Conservation (phyloP, 2,888 invertebrate species). For the Chymomyza procnemis region DNA sequence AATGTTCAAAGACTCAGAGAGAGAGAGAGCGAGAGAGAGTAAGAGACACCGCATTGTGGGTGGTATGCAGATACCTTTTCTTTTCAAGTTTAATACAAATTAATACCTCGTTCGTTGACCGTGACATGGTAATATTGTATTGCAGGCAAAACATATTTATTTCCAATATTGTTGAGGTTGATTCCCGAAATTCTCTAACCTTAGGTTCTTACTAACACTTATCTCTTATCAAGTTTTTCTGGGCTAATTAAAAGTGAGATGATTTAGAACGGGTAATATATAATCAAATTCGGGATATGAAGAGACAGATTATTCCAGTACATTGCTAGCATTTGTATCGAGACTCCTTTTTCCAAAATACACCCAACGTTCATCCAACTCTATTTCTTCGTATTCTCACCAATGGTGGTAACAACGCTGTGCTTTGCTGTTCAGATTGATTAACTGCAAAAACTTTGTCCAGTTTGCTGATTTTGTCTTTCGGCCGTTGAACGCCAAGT, state of each 20-base stretch:
- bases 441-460: constrained; percentile 41
- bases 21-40: no score
- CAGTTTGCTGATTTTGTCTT: constrained; percentile 3
- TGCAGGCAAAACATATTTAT: no score
- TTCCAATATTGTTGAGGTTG: no score
- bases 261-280: no score
- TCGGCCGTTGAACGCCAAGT: background rate
- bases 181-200: no score
- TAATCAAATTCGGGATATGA: no score
- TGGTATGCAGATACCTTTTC: constrained; percentile 31
- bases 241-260: no score
- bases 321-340: no score
- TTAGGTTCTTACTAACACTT: no score
- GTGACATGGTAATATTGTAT: constrained; percentile 69
- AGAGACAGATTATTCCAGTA: no score
- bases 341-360: background rate
- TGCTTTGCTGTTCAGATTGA: constrained; percentile 25
- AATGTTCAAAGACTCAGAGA: background rate
- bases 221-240: no score
- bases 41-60: constrained; percentile 52
- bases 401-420: constrained; percentile 31
- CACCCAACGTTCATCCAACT: constrained; percentile 18
- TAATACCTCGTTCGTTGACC: constrained; percentile 59
- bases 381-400: constrained; percentile 33
- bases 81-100: constrained; percentile 13